Percentiles rank a stretch among this genome's conserved stretches.
Evolutionary conservation across 2,888 invertebrate genomes (phyloP).

Genomic region (Scaptomyza tumidula): DNA sequence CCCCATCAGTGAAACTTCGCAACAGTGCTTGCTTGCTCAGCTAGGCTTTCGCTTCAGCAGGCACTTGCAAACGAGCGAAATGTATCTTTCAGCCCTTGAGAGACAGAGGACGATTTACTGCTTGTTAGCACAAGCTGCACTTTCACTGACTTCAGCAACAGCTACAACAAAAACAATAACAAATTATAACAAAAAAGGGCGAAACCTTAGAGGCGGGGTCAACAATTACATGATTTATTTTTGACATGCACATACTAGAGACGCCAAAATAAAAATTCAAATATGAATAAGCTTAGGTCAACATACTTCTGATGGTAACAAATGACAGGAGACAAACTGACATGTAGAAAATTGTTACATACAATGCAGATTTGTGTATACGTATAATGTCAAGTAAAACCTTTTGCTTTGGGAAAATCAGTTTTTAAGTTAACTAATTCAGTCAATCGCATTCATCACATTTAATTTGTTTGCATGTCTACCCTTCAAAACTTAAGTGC

Average conservation of each 20-base stretch:
- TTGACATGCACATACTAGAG: conserved; percentile 10
- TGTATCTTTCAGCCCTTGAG: conserved; percentile 58
- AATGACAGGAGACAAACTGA: too few species aligned
- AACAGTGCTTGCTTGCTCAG: conserved; percentile 14
- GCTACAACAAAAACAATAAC: conserved; percentile 14
- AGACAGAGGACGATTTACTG: conserved; percentile 48
- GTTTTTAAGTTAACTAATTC: background rate
- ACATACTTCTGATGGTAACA: background rate
- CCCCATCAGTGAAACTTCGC: background rate
- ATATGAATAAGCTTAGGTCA: background rate
- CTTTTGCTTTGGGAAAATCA: background rate
- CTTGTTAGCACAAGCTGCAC: conserved; percentile 63
- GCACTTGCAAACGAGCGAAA: conserved; percentile 53
- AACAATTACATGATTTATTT: conserved; percentile 29
- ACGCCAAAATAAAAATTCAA: background rate
- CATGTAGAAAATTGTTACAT: too few species aligned
- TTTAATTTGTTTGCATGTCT: background rate
- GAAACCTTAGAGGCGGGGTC: conserved; percentile 5
- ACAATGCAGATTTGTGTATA: background rate
- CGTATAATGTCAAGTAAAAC: background rate
- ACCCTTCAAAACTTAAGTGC: conserved; percentile 3
- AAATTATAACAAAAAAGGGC: conserved; percentile 4
- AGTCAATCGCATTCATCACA: background rate
- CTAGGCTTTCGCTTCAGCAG: conserved; percentile 52
- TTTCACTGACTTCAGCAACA: conserved; percentile 52